Evolutionary conservation across 2,113 vertebrate genomes (phyloP).

Genomic region (Cheirogaleus medius): DNA sequence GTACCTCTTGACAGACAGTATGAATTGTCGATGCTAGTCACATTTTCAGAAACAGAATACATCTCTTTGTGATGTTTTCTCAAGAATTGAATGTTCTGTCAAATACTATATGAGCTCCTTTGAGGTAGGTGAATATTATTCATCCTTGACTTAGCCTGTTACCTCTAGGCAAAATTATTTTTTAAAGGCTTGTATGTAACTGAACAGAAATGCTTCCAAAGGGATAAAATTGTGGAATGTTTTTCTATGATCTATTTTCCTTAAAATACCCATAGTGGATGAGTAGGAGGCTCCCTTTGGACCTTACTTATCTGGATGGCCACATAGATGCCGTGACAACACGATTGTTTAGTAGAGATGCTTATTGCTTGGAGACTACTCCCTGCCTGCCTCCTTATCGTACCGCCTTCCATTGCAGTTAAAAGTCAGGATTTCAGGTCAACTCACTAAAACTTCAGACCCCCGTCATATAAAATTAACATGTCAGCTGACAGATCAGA

Average conservation of each 20-base stretch:
- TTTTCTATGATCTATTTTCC: background rate
- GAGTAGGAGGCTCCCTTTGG: background rate
- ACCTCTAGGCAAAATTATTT: conserved; percentile 54
- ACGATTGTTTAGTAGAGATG: rapidly evolving
- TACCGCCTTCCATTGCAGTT: background rate
- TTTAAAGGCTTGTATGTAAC: background rate
- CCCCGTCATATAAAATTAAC: background rate
- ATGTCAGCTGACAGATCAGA: background rate
- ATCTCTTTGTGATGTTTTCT: conserved; percentile 68
- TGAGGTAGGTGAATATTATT: conserved; percentile 17
- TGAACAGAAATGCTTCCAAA: conserved; percentile 54
- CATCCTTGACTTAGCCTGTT: conserved; percentile 52
- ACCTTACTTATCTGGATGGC: background rate
- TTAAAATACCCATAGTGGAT: background rate
- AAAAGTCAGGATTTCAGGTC: background rate
- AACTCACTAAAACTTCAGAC: background rate
- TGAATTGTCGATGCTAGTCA: conserved; percentile 27
- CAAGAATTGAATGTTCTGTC: conserved; percentile 51
- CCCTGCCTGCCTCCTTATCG: background rate
- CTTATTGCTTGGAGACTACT: background rate
- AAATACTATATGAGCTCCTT: conserved; percentile 20
- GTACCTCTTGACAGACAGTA: background rate
- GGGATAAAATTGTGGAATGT: background rate
- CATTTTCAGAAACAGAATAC: conserved; percentile 49
- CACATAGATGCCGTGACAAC: background rate